phyloP scores from a whole-genome alignment of 2,113 vertebrate species.

The Callipepla squamata region DNA sequence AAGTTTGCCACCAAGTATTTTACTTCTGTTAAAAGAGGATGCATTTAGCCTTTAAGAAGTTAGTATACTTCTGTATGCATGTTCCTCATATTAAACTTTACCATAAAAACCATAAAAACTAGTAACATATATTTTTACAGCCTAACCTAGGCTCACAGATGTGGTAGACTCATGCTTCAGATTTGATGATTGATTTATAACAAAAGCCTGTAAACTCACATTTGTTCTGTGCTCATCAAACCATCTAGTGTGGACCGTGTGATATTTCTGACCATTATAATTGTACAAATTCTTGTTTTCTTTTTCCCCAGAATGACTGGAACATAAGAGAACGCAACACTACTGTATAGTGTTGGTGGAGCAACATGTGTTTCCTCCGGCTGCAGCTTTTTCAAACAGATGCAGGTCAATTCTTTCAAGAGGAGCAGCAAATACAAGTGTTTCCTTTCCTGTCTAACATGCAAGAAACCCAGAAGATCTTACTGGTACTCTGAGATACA shows the following conservation, averaged over 20 bases:
- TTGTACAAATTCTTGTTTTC: neutral
- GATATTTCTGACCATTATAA: neutral
- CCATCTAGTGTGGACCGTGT: neutral
- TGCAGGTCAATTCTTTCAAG: neutral
- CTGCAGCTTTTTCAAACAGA: neutral
- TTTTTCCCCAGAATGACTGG: neutral
- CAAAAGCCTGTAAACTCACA: slow-evolving; percentile 1
- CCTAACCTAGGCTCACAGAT: slow-evolving; percentile 10
- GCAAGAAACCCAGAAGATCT: neutral
- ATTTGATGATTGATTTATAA: neutral
- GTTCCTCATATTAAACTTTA: neutral
- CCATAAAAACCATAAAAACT: neutral
- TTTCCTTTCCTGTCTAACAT: neutral
- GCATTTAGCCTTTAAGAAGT: neutral
- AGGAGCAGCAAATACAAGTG: neutral
- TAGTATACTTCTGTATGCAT: neutral
- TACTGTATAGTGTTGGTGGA: neutral
- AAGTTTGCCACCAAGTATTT: neutral
- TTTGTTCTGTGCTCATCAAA: slow-evolving; percentile 17
- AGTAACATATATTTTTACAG: neutral
- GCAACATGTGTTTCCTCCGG: neutral
- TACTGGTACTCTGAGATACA: accelerated
- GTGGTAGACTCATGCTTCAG: neutral
- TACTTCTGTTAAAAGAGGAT: neutral
- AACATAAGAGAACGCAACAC: neutral